Base-by-base conservation (phyloP, 92 coral and sea anemone genomes). In the Phymanthus crucifer region DNA sequence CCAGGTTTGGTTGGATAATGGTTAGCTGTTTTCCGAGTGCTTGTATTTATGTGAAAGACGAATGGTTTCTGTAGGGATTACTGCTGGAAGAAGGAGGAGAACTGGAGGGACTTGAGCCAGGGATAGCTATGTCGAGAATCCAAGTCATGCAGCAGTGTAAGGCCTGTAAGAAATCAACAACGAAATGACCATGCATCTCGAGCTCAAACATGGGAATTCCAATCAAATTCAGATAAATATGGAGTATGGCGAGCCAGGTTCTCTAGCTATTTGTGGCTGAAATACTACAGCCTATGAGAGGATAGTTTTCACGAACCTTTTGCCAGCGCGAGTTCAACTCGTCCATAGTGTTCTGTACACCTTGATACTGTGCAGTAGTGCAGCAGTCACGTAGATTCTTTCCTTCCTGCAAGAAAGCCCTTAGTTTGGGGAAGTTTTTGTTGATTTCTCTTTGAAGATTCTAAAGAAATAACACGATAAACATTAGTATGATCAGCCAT, bases 101-200 rank as follows among this genome's bases (percentile, higher is more conserved):
- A 6, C 33, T 61, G 3, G 81, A 61, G 21, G 81, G 72, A 77
- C 81, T 76, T 33, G 67, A 76, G 7, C 80, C 68, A 37, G 99
- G 99, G 52, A 95, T 94, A 26, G 99, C 98, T 37, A 95, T 90
- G 57, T 95, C 99, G 16, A 95, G 88, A 81, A 95, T 95, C 94
- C 97, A 91, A 27, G 99, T 90, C 91, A 95, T 88, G 40, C 98
- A 95, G 75, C 97, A 93, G 74, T 93, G 99, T 75, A 95, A 87
- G 14, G 99, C 95, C 99, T 95, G 84, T 37, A 54, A 23, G 37
- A 66, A 74, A 19, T n/a, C n/a, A n/a, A n/a, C n/a, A n/a, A n/a
- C n/a, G n/a, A n/a, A n/a, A n/a, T n/a, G n/a, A n/a, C n/a, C n/a
- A n/a, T n/a, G n/a, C n/a, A n/a, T n/a, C n/a, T n/a, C n/a, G n/a